Evolutionary conservation across 2,888 invertebrate species (phyloP).

Genomic region (Ommatoiulus sabulosus): DNA sequence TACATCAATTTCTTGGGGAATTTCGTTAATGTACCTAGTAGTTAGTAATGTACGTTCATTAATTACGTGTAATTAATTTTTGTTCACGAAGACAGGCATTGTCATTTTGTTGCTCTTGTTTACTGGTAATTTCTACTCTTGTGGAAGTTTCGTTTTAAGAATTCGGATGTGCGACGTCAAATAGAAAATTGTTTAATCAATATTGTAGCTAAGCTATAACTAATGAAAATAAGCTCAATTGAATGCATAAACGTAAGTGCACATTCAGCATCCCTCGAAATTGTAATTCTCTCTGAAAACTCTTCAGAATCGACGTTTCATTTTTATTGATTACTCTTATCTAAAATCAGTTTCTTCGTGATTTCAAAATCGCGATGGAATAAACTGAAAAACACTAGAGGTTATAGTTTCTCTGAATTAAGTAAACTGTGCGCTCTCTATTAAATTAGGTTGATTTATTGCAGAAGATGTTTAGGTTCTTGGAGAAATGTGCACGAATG

Average conservation of each 20-base stretch:
- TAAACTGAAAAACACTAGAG: neutral
- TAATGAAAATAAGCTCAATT: neutral
- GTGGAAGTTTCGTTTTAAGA: too few relatives aligned
- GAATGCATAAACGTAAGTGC: too few relatives aligned
- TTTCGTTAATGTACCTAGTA: too few relatives aligned
- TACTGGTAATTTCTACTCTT: too few relatives aligned
- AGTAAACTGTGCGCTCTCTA: neutral
- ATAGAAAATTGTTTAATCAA: neutral
- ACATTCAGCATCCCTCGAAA: neutral
- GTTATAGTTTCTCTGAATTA: neutral
- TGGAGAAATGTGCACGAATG: neutral
- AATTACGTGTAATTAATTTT: too few relatives aligned
- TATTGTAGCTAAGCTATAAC: neutral
- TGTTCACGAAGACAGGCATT: too few relatives aligned
- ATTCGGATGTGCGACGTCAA: too few relatives aligned
- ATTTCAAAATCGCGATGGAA: neutral
- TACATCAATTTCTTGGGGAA: too few relatives aligned
- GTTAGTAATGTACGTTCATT: too few relatives aligned
- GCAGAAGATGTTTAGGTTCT: neutral
- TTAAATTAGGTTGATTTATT: neutral
- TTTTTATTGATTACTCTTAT: neutral
- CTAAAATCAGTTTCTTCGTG: neutral
- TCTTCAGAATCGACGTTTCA: too few relatives aligned
- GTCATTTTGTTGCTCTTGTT: too few relatives aligned
- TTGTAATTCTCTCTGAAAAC: too few relatives aligned